These are phyloP conservation scores for Sinocyclocheilus grahami DNA, from an alignment of 2,113 vertebrate species.

Conservation along the genomic window DNA sequence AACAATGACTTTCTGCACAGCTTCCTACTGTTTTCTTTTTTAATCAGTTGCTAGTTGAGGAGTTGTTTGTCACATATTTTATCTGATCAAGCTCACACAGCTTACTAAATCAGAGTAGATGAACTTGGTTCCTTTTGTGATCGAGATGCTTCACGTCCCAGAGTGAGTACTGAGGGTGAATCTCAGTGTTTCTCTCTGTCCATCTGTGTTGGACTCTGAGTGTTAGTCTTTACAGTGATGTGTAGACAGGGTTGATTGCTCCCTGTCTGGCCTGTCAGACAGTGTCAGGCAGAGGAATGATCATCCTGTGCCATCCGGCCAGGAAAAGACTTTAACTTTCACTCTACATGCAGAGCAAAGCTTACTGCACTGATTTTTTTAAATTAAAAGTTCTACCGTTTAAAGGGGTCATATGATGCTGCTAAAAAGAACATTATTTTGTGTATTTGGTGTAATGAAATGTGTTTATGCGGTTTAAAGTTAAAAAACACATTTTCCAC, in stretches of 20 bases:
- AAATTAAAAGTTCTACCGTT: constrained; percentile 42
- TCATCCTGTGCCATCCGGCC: constrained; percentile 35
- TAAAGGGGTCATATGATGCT: too few relatives aligned
- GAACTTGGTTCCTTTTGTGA: background rate
- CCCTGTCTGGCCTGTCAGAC: constrained; percentile 41
- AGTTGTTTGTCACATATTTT: background rate
- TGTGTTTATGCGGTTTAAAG: too few relatives aligned
- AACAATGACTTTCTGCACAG: constrained; percentile 14
- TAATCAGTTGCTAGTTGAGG: constrained; percentile 20
- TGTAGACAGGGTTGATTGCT: constrained; percentile 58
- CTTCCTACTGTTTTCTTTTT: constrained; percentile 35
- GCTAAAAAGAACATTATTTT: too few relatives aligned
- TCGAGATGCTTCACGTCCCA: background rate
- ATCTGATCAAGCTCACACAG: constrained; percentile 13
- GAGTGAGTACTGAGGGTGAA: background rate
- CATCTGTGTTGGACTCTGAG: constrained; percentile 45
- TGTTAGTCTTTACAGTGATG: constrained; percentile 36
- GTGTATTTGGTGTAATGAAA: too few relatives aligned
- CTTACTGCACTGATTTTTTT: constrained; percentile 24
- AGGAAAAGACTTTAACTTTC: constrained; percentile 2
- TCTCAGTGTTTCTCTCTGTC: constrained; percentile 39
- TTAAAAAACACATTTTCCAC: too few relatives aligned
- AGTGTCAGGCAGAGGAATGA: constrained; percentile 53
- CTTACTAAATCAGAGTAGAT: constrained; percentile 9
- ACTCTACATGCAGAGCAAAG: constrained; percentile 8